phyloP scores from a whole-genome alignment of 2,113 vertebrate species.

The Geothlypis trichas region DNA sequence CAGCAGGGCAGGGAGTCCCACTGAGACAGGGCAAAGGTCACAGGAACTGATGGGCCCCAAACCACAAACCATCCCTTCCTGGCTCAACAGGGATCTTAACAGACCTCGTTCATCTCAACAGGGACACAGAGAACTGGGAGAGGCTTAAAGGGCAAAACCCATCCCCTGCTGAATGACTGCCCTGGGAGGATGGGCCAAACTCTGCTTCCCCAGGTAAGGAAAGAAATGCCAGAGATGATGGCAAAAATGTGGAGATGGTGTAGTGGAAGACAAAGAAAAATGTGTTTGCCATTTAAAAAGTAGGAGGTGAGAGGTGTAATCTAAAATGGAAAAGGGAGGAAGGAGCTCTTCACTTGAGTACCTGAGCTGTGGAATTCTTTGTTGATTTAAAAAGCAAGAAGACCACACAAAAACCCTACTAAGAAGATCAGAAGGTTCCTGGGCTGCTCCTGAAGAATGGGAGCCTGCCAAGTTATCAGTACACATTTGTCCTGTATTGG shows the following conservation, averaged over 20 bases:
- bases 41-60: background rate
- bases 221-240: background rate
- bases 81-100: background rate
- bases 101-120: background rate
- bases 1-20: background rate
- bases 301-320: background rate
- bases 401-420: fast-evolving
- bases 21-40: background rate
- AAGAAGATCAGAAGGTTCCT: background rate
- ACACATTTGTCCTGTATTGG: fast-evolving
- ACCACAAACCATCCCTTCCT: background rate
- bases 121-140: background rate
- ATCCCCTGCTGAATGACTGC: background rate
- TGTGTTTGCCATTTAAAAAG: background rate
- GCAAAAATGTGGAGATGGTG: background rate
- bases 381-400: background rate
- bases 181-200: background rate
- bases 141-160: background rate
- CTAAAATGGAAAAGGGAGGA: background rate
- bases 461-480: background rate
- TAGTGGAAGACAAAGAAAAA: background rate
- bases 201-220: background rate
- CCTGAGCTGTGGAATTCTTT: background rate
- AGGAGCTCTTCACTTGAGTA: background rate
- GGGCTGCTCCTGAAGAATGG: background rate